Evolutionary conservation across 1,140 invertebrate genomes (phyloP).

Genomic region (Cyrtorhinus lividipennis): DNA sequence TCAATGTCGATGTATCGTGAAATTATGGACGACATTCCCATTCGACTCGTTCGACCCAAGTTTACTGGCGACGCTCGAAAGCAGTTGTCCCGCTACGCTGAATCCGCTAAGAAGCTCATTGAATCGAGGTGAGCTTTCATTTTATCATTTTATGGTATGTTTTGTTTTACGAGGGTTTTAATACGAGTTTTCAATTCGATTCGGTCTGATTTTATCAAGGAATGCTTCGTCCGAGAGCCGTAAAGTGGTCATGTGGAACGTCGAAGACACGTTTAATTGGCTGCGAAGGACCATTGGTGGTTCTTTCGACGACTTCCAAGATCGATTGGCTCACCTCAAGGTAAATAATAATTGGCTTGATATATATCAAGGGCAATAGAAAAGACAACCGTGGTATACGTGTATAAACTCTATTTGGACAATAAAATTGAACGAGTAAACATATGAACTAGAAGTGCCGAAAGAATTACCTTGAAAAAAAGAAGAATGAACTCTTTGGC

Average conservation of each 20-base stretch:
- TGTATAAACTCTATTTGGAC: too few species aligned
- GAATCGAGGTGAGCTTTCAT: conserved; percentile 60
- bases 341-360: too few species aligned
- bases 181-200: too few species aligned
- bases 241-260: conserved; percentile 97
- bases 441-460: too few species aligned
- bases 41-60: conserved; percentile 86
- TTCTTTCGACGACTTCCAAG: conserved; percentile 90
- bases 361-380: too few species aligned
- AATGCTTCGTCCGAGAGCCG: conserved; percentile 84
- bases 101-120: conserved; percentile 93
- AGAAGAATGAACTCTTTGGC: too few species aligned
- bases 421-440: too few species aligned
- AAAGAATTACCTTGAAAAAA: too few species aligned
- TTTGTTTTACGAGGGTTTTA: too few species aligned
- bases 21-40: conserved; percentile 97
- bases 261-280: conserved; percentile 94
- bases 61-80: conserved; percentile 93
- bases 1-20: conserved; percentile 91
- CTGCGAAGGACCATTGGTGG: conserved; percentile 83
- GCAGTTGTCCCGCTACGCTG: conserved; percentile 85
- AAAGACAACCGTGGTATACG: too few species aligned
- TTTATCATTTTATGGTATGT: too few species aligned
- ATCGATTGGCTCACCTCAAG: conserved; percentile 52
- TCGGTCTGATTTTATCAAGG: too few species aligned